A percentile compares a stretch with the other conserved stretches of the same genome.
phyloP scores from a whole-genome alignment of 2,888 invertebrate genomes.

The Elysia crispata region DNA sequence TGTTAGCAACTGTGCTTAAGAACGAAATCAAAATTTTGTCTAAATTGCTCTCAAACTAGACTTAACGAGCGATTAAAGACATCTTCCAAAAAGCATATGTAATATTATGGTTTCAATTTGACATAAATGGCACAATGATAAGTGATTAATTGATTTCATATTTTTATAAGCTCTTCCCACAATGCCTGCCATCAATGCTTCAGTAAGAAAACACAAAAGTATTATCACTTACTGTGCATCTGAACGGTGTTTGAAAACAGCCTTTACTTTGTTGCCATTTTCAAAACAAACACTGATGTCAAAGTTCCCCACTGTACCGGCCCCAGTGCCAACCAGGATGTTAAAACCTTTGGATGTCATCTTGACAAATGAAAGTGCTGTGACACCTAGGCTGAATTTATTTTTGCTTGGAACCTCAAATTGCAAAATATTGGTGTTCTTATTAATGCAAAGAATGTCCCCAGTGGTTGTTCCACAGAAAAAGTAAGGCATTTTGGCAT shows the following conservation, averaged over 20 bases:
- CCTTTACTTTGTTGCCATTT: conserved; percentile 50
- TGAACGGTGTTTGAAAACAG: conserved; percentile 49
- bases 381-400: conserved; percentile 74
- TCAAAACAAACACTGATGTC: conserved; percentile 49
- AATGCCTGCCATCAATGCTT: too few species aligned
- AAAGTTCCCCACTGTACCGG: conserved; percentile 83
- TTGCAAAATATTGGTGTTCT: conserved; percentile 70
- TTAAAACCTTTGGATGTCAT: conserved; percentile 42
- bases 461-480: conserved; percentile 92
- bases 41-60: too few species aligned
- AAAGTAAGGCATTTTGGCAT: conserved; percentile 84
- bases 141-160: too few species aligned
- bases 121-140: too few species aligned
- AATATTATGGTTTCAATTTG: too few species aligned
- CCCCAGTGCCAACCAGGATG: conserved; percentile 88
- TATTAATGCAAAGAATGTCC: conserved; percentile 81
- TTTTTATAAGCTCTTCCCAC: too few species aligned
- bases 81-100: too few species aligned
- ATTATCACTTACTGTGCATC: conserved; percentile 39
- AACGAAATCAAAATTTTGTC: too few species aligned
- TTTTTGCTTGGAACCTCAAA: conserved; percentile 72
- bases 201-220: not conserved
- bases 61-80: too few species aligned
- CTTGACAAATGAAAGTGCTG: conserved; percentile 73
- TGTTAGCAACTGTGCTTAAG: too few species aligned